Percentiles rank a stretch among this genome's conserved stretches.
Evolutionary conservation across 2,797 vertebrate species (phyloP).

Genomic region (Lithobates sylvaticus): DNA sequence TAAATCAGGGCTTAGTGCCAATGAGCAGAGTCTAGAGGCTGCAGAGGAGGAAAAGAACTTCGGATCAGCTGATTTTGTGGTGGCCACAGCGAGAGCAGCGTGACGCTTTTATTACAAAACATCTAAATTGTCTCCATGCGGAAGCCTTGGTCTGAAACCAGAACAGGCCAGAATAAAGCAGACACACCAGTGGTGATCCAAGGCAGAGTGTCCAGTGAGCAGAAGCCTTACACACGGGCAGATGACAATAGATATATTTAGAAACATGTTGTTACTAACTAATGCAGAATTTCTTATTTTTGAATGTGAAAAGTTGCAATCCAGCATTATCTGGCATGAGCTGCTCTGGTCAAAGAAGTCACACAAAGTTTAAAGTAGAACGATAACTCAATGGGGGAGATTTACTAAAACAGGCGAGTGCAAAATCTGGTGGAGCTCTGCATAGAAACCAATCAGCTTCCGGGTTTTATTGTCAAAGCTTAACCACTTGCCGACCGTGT

Average conservation of each 20-base stretch:
- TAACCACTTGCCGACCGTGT: too few species aligned
- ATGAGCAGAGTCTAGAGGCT: constrained; percentile 25
- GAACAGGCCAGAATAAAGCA: constrained; percentile 41
- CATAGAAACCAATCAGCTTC: too few species aligned
- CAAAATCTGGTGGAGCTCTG: too few species aligned
- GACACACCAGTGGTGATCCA: constrained; percentile 10
- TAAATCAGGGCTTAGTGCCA: constrained; percentile 28
- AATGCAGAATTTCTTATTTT: neutral
- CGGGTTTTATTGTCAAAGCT: too few species aligned
- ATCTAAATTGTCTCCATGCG: constrained; percentile 31
- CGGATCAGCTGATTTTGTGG: constrained; percentile 47
- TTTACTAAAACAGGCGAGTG: too few species aligned
- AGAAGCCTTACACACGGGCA: neutral
- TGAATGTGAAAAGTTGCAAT: constrained; percentile 1
- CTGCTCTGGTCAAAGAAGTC: neutral
- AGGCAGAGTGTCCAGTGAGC: neutral
- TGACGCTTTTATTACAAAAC: constrained; percentile 52
- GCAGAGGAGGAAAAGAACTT: constrained; percentile 34
- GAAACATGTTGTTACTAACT: neutral
- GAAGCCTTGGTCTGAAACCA: constrained; percentile 22
- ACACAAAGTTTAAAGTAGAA: too few species aligned
- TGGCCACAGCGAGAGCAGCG: constrained; percentile 13
- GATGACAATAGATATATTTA: constrained; percentile 31
- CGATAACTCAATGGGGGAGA: too few species aligned
- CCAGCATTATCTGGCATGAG: constrained; percentile 29